Conservation (phyloP, 1,140 invertebrate genomes). For the Monomorium pharaonis region DNA sequence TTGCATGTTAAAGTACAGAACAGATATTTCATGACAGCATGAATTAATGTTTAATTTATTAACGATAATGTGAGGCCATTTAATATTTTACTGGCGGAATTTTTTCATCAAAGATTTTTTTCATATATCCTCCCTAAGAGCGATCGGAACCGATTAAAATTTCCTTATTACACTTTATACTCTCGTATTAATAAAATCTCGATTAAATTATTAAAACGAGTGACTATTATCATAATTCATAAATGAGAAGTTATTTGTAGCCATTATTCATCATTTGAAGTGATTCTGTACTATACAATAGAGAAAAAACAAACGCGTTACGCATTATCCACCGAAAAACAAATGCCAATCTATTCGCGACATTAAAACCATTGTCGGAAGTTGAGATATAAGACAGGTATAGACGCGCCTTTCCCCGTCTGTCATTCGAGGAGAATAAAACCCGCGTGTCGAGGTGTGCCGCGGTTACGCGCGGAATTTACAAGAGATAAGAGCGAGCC, state of each 20-base stretch:
- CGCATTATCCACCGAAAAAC: background rate
- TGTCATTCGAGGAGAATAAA: background rate
- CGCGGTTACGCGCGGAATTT: conserved; percentile 8
- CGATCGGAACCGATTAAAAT: background rate
- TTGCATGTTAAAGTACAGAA: background rate
- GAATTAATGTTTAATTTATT: conserved; percentile 33
- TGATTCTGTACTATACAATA: background rate
- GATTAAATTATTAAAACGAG: background rate
- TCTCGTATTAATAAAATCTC: background rate
- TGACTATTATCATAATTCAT: background rate
- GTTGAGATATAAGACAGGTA: conserved; percentile 17
- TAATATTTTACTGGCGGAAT: background rate
- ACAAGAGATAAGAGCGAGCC: conserved; percentile 17
- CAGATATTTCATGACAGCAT: conserved; percentile 15
- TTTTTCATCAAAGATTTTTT: conserved; percentile 19
- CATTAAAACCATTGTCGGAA: conserved; percentile 31
- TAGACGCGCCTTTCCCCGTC: background rate
- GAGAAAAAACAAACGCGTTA: background rate
- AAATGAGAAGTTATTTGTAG: background rate
- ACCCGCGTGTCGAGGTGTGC: background rate
- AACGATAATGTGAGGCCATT: conserved; percentile 25
- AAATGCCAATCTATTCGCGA: background rate
- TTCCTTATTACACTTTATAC: background rate
- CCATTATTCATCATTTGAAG: background rate
- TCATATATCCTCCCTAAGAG: background rate